Evolutionary conservation across 2,113 vertebrate species (phyloP).

Genomic region (Bos indicus): DNA sequence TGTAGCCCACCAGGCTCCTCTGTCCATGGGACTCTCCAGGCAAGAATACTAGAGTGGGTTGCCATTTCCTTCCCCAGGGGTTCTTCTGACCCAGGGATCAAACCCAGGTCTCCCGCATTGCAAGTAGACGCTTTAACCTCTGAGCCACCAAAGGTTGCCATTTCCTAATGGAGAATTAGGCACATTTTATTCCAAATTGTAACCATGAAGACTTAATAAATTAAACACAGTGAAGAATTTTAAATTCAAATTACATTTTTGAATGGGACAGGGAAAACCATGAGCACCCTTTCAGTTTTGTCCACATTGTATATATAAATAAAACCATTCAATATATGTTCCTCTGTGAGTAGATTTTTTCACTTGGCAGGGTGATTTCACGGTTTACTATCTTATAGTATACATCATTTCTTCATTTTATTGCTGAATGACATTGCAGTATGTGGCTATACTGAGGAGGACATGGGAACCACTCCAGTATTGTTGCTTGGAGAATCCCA

Average conservation of each 20-base stretch:
- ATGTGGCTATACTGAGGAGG: background rate
- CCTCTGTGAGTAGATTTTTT: background rate
- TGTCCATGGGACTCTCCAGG: background rate
- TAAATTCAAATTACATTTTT: background rate
- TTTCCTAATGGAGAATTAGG: background rate
- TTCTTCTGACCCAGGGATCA: too few relatives aligned
- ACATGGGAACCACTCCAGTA: background rate
- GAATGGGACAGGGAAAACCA: background rate
- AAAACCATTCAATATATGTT: background rate
- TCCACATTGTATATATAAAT: background rate
- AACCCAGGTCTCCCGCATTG: too few relatives aligned
- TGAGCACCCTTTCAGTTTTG: background rate
- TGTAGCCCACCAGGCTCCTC: background rate
- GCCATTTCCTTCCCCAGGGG: too few relatives aligned
- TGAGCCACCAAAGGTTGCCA: too few relatives aligned
- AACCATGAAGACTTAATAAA: background rate
- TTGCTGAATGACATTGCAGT: background rate
- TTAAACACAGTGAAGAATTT: background rate
- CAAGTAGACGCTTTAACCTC: too few relatives aligned
- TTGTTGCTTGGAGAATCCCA: background rate
- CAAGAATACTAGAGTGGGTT: too few relatives aligned
- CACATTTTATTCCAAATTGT: slow-evolving; percentile 34
- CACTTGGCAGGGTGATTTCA: background rate
- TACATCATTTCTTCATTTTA: background rate
- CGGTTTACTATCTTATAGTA: background rate